Evolutionary conservation across 2,888 invertebrate genomes (phyloP), one percentile per base, ranked within the genome.

Genomic region (Tineola bisselliella): DNA sequence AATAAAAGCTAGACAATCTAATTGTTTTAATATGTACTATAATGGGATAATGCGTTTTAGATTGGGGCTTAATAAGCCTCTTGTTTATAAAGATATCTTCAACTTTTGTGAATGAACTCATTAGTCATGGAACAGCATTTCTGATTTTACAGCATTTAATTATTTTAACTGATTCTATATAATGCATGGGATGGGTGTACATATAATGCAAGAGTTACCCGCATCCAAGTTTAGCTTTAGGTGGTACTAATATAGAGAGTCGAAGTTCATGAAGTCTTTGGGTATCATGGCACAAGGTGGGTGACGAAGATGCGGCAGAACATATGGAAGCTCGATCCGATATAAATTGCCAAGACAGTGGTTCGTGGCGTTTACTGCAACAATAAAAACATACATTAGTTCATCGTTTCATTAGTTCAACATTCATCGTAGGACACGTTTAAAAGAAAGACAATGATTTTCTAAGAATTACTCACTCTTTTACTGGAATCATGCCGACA

Each of bases 401-500:
- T 25, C 2, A 4, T 25, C 25, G n/a, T n/a, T n/a, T n/a, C n/a
- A n/a, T n/a, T n/a, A n/a, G n/a, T n/a, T n/a, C n/a, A n/a, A n/a
- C n/a, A n/a, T n/a, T n/a, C n/a, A n/a, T n/a, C n/a, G n/a, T n/a
- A n/a, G n/a, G n/a, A n/a, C n/a, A n/a, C n/a, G n/a, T n/a, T n/a
- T n/a, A n/a, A n/a, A n/a, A n/a, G n/a, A 25, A 25, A 4, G 6
- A 25, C 6, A 25, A 25, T 25, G 6, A 25, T 25, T 25, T 25
- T 25, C 2, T 25, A 25, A 6, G n/a, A 3, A 38, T 10, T 75
- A 93, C 96, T 94, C 89, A 96, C 96, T 96, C 95, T 91, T 95
- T 95, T 38, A 95, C 91, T 63, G 97, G 97, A 73, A 97, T 89
- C 94, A 97, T 96, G 67, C 96, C 97, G 67, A 96, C 94, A 88